Conservation (phyloP, 2,888 invertebrate species). For the Cordilura impudica region DNA sequence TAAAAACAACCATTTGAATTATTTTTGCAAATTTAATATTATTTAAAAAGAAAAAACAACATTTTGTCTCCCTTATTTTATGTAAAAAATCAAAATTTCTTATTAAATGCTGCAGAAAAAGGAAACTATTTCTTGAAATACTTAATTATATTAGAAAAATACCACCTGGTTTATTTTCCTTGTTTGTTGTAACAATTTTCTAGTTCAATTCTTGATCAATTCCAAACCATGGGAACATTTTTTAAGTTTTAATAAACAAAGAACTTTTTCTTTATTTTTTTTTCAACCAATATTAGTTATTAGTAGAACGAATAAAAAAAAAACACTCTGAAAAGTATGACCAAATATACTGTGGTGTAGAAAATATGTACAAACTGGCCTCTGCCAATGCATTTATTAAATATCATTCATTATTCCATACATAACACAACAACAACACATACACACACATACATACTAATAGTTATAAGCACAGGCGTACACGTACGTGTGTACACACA, state of each 20-base stretch:
- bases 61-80: no score
- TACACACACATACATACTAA: background rate
- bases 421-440: conserved; percentile 29
- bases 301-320: conserved; percentile 26
- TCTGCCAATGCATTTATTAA: conserved; percentile 44
- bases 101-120: no score
- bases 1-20: no score
- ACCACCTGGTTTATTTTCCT: conserved; percentile 56
- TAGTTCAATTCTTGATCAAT: conserved; percentile 56
- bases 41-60: no score
- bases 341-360: conserved; percentile 33
- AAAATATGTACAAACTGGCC: conserved; percentile 48
- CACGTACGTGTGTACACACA: conserved; percentile 36
- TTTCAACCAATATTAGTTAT: conserved; percentile 36
- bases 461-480: conserved; percentile 16
- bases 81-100: no score
- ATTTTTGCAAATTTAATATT: no score
- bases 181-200: conserved; percentile 47
- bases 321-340: conserved; percentile 12
- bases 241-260: conserved; percentile 44
- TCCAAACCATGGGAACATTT: conserved; percentile 61
- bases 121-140: no score
- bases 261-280: conserved; percentile 36
- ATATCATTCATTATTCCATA: conserved; percentile 58
- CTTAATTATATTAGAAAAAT: conserved; percentile 59